Evolutionary conservation across 2,797 vertebrate species (phyloP).

Genomic region (Poeciliopsis presidionis): DNA sequence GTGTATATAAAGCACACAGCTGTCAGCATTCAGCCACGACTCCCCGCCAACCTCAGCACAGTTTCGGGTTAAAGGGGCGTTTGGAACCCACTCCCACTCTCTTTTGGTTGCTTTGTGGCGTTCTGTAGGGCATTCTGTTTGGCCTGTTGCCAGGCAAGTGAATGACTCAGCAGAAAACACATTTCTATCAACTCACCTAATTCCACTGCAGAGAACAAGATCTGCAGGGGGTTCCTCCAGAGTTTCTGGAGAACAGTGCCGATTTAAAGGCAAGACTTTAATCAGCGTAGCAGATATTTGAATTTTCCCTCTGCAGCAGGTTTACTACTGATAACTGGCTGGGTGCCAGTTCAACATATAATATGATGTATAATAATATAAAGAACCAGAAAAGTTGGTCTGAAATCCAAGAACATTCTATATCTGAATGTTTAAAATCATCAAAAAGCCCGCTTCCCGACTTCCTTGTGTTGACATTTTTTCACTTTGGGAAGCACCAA

Average conservation of each 20-base stretch:
- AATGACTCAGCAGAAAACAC: conserved; percentile 41
- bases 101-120: conserved; percentile 32
- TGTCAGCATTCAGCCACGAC: conserved; percentile 31
- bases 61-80: conserved; percentile 34
- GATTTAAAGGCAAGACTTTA: neutral
- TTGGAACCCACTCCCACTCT: conserved; percentile 43
- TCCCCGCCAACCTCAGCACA: conserved; percentile 23
- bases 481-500: neutral
- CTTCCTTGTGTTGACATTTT: neutral
- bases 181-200: conserved; percentile 36
- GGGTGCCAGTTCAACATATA: neutral
- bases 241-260: neutral
- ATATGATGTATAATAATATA: no score
- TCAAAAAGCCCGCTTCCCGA: neutral
- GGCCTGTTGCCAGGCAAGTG: conserved; percentile 46
- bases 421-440: neutral
- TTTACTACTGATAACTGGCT: neutral
- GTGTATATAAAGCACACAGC: conserved; percentile 37
- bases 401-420: neutral
- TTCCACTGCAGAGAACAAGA: conserved; percentile 23
- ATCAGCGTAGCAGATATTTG: neutral
- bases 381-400: neutral
- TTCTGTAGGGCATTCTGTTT: conserved; percentile 49
- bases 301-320: neutral
- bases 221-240: neutral